Percentiles rank a stretch among this genome's conserved stretches.
phyloP scores from a whole-genome alignment of 2,797 vertebrate genomes.

The Prionace glauca region DNA sequence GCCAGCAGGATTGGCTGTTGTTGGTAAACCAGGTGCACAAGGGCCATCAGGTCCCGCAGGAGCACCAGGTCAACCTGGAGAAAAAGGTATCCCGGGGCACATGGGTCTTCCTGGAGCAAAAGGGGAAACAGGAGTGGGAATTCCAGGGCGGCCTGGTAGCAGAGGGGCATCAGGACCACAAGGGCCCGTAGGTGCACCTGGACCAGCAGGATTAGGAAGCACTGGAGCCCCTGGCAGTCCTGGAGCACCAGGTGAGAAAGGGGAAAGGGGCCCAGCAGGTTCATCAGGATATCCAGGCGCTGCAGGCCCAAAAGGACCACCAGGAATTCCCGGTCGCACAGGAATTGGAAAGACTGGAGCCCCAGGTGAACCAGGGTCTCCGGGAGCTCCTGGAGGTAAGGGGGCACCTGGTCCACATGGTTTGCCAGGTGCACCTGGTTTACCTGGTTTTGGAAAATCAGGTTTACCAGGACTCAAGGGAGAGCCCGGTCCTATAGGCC shows the following conservation, averaged over 20 bases:
- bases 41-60: constrained; percentile 72
- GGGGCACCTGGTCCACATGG: constrained; percentile 77
- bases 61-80: constrained; percentile 69
- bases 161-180: constrained; percentile 72
- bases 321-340: constrained; percentile 74
- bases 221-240: constrained; percentile 74
- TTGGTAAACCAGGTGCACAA: constrained; percentile 75
- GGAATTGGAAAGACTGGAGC: constrained; percentile 78
- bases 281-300: constrained; percentile 66
- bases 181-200: constrained; percentile 70
- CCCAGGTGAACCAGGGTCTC: constrained; percentile 79
- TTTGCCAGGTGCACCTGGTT: constrained; percentile 72
- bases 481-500: constrained; percentile 73
- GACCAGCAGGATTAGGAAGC: constrained; percentile 74
- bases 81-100: constrained; percentile 75
- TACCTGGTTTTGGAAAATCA: constrained; percentile 86
- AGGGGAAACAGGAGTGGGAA: constrained; percentile 74
- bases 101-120: constrained; percentile 75
- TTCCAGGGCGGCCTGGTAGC: constrained; percentile 74
- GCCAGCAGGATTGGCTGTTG: constrained; percentile 68
- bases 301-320: constrained; percentile 77
- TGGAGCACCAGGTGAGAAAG: constrained; percentile 84
- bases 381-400: constrained; percentile 74
- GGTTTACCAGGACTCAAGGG: constrained; percentile 83
- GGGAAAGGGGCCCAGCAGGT: constrained; percentile 75